Percentiles rank a stretch among this genome's conserved stretches.
These are phyloP conservation scores for Cyanoliseus patagonus DNA, from an alignment of 2,113 vertebrate species.

Conservation along the genomic window DNA sequence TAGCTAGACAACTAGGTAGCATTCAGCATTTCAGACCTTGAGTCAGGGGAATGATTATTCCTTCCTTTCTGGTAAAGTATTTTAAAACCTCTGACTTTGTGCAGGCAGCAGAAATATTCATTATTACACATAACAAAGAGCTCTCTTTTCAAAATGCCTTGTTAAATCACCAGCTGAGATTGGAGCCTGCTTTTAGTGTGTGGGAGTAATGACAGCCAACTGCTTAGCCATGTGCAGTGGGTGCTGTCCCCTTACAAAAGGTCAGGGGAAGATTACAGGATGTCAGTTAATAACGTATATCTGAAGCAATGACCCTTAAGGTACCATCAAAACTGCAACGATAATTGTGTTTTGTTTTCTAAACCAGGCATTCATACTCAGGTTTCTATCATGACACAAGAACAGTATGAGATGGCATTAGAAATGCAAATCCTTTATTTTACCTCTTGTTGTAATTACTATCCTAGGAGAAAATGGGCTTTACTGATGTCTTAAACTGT, in stretches of 20 bases:
- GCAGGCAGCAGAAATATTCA: background rate
- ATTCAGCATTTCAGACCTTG: background rate
- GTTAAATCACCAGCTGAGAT: conserved; percentile 2
- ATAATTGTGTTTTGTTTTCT: background rate
- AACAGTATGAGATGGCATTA: background rate
- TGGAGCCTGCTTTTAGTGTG: background rate
- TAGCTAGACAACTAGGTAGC: background rate
- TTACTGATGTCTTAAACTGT: background rate
- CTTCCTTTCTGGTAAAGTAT: background rate
- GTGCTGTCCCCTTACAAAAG: background rate
- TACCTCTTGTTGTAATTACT: background rate
- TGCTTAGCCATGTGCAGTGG: background rate
- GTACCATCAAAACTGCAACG: background rate
- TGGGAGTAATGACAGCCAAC: background rate
- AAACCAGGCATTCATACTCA: background rate
- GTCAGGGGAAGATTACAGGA: conserved; percentile 2
- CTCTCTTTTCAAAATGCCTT: background rate
- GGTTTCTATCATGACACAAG: background rate
- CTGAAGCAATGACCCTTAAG: background rate
- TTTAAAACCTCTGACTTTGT: conserved; percentile 10
- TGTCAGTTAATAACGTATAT: background rate
- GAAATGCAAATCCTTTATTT: background rate
- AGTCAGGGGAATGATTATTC: background rate
- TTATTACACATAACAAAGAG: background rate
- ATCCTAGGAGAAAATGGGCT: background rate